Conservation (phyloP, 2,113 vertebrate species). For the Cochlearius cochlearius region DNA sequence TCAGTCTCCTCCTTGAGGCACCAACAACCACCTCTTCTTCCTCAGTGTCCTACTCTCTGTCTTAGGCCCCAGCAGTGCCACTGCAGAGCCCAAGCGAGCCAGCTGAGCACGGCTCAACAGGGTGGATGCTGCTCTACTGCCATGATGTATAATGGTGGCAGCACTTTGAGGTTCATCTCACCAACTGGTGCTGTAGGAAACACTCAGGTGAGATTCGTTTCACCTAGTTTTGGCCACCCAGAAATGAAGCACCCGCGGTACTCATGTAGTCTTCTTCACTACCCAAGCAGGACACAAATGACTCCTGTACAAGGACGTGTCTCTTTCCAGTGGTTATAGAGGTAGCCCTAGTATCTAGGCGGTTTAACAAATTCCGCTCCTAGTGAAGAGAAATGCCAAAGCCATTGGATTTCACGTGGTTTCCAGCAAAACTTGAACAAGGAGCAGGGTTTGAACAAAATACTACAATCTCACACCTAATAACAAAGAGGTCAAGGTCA, state of each 20-base stretch:
- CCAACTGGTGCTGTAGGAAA: neutral
- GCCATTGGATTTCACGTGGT: neutral
- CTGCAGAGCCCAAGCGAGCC: neutral
- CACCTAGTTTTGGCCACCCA: neutral
- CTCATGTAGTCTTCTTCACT: neutral
- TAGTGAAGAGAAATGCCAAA: neutral
- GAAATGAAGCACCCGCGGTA: neutral
- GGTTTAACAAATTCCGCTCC: neutral
- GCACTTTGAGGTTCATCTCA: neutral
- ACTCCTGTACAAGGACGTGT: neutral
- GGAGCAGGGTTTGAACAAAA: neutral
- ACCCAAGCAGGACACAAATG: neutral
- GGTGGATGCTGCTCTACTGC: neutral
- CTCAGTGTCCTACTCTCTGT: neutral
- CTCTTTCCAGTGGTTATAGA: neutral
- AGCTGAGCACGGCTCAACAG: neutral
- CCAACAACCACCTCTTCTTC: neutral
- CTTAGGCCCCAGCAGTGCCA: neutral
- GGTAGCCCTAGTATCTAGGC: neutral
- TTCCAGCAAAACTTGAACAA: neutral
- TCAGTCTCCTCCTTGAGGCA: neutral
- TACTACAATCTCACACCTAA: neutral
- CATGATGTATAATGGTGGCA: neutral
- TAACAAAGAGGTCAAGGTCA: neutral
- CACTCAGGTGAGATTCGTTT: neutral